Evolutionary conservation across 2,797 vertebrate genomes (phyloP), one percentile per base, ranked within the genome.

Genomic region (Trachops cirrhosus): DNA sequence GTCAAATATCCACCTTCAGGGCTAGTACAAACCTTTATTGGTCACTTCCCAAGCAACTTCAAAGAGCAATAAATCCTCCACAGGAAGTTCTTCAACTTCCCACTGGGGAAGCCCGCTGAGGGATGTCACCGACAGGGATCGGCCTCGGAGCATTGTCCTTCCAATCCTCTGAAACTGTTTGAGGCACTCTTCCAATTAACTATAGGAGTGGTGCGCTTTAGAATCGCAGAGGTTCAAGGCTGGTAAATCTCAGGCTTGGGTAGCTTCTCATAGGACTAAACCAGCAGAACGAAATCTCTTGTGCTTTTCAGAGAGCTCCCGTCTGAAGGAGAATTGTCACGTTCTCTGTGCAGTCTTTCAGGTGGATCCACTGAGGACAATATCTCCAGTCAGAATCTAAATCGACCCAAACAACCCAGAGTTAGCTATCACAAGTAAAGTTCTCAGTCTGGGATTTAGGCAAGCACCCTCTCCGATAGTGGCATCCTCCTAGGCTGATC

Each of bases 41-140:
- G 99, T 99, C 95, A 99, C 99, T 97, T 99, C 99, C 99, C 99
- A 99, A 74, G 99, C 98, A n/a, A 99, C 98, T 98, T 99, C 99
- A 16, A 99, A 99, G 39, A 99, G 99, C 95, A 99, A 97, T 86
- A 99, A 97, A 62, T 99, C 98, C 29, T 99, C 99, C 96, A 99
- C 98, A 0, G 99, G 99, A 59, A 99, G 98, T 26, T 99, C 98
- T 41, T 99, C 99, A 0, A 99, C 99, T 29, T 99, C 99, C 99
- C 99, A 99, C 89, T 98, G 98, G 0, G 99, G 99, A 84, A 99
- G 98, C 6, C 99, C 99, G 0, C 99, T 99, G 62, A 99, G 98
- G 54, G 99, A 99, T 6, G 99, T 99, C 98, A 99, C 99, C 39
- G 99, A 99, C 29, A 99, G 95, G 3, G 99, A 99, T 48, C 99